Base-by-base conservation (phyloP, 2,113 vertebrate species). In the Astatoreochromis straeleni region DNA sequence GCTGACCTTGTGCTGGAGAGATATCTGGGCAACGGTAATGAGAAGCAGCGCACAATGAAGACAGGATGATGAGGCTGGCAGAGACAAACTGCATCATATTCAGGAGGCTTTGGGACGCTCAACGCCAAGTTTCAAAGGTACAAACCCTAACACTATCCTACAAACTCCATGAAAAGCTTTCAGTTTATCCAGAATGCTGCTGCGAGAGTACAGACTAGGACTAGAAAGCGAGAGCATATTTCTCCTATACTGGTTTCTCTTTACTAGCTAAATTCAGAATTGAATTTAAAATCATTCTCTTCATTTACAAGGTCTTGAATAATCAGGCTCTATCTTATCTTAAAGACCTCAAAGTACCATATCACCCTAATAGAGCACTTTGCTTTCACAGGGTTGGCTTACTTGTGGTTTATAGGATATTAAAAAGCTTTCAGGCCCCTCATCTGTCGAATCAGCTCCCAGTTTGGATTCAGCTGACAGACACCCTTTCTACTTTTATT, bases 1-100 rank as follows among this genome's bases (percentile, higher is more conserved):
- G 86, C 87, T 92, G 93, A 95, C 95, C 95, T 95, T 94, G 93
- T 53, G 63, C 84, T 47, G 45, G 38, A 55, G 73, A 91, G 88
- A 93, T 90, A 89, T 78, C 87, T 58, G 40, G 86, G 92, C 88
- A 93, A 93, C 92, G 63, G 80, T 89, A 93, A 95, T 92, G 88
- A 91, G 89, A 88, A 73, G 57, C 65, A 45, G 55, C 55, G 26
- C 17, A 42, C 85, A 86, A 47, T 45, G 54, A 65, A 88, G 51
- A 84, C 68, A 60, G 26, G 7, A 53, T 29, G 40, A 17, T 29
- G 45, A 17, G 19, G 17, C 26, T 51, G 75, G 29, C 42, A 65
- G 73, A 86, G 55, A 87, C 54, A 40, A 84, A 81, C 81, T 54
- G 82, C 84, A 83, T 89, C 84, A 79, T 85, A 83, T 90, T 89